Conservation (phyloP, 2,113 vertebrate species). For the Canis aureus region DNA sequence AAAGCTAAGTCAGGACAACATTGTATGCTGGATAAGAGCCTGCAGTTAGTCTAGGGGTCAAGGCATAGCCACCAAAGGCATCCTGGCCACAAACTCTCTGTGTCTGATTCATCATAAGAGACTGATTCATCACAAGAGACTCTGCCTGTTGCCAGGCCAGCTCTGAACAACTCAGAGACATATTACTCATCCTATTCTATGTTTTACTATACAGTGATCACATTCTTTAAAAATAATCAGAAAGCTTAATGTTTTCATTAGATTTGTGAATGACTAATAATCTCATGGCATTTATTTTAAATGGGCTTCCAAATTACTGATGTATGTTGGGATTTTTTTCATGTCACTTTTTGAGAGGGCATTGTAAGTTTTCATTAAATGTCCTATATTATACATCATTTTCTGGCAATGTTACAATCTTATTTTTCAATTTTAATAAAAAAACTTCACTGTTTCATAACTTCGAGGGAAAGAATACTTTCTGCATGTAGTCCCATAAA, state of each 20-base stretch:
- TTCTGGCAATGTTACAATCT: neutral
- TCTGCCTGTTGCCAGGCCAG: neutral
- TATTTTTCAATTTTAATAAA: conserved; percentile 75
- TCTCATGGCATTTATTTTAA: conserved; percentile 59
- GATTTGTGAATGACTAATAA: neutral
- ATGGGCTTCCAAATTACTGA: conserved; percentile 23
- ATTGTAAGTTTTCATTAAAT: conserved; percentile 19
- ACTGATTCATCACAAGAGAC: neutral
- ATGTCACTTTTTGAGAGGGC: neutral
- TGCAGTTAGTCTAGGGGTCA: neutral
- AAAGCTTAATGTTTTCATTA: conserved; percentile 31
- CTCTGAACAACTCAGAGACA: neutral
- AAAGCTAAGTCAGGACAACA: neutral
- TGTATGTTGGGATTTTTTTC: neutral
- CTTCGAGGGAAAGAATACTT: neutral
- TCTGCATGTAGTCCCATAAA: neutral
- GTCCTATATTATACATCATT: conserved; percentile 47
- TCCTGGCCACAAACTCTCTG: neutral
- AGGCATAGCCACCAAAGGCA: neutral
- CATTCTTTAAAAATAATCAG: neutral
- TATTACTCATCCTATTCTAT: neutral
- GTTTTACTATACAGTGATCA: neutral
- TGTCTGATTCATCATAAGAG: neutral
- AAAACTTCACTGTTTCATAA: conserved; percentile 53
- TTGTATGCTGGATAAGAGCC: neutral